phyloP scores from a whole-genome alignment of 2,888 invertebrate species.

The Pheosia gnoma region DNA sequence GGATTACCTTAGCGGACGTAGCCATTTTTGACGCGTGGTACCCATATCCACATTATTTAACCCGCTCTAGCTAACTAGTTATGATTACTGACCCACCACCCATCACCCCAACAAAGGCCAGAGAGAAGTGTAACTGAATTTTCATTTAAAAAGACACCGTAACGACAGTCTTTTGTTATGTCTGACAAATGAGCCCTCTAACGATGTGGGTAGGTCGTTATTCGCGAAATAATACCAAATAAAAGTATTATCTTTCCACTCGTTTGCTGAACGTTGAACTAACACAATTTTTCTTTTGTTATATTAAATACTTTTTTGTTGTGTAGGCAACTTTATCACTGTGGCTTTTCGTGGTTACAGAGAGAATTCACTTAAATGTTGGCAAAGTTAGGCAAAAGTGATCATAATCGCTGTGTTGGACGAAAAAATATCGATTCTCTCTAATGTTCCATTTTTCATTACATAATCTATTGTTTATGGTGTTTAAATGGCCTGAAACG shows the following conservation, averaged over 20 bases:
- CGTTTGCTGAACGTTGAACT: not conserved
- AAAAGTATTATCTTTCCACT: slow-evolving; percentile 1
- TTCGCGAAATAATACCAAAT: slow-evolving; percentile 1
- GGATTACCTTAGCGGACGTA: too few relatives aligned
- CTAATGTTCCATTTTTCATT: too few relatives aligned
- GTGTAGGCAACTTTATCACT: not conserved
- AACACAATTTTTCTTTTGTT: not conserved
- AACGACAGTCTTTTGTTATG: slow-evolving; percentile 29
- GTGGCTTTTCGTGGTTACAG: not conserved
- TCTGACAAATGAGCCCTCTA: slow-evolving; percentile 36
- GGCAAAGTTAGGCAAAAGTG: too few relatives aligned
- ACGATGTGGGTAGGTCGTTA: slow-evolving; percentile 19
- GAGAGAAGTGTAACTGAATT: slow-evolving; percentile 25
- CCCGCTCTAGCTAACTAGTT: too few relatives aligned
- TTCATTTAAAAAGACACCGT: slow-evolving; percentile 29
- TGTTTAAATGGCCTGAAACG: too few relatives aligned
- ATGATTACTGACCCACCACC: too few relatives aligned
- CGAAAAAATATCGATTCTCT: too few relatives aligned
- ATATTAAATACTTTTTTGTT: slow-evolving; percentile 1
- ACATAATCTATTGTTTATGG: too few relatives aligned
- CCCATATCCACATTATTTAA: too few relatives aligned
- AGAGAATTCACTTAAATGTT: too few relatives aligned
- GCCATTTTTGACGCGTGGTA: too few relatives aligned
- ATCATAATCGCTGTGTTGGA: too few relatives aligned
- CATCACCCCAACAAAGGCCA: not conserved